Evolutionary conservation across 2,113 vertebrate species (phyloP).

Genomic region (Ceratotherium simum): DNA sequence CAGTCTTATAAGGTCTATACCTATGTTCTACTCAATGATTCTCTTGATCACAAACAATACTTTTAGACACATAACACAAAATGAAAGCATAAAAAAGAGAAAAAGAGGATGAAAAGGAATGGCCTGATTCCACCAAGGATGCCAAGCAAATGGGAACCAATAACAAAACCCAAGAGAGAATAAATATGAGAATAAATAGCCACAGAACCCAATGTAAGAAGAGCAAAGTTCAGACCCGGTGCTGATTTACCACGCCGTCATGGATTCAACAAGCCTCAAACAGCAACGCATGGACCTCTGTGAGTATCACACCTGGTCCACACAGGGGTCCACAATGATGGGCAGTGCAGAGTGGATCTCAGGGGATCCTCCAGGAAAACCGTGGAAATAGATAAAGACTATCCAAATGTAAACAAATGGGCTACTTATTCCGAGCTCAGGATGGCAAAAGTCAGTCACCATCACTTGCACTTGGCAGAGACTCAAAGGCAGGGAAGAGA

Average conservation of each 20-base stretch:
- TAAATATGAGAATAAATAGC: neutral
- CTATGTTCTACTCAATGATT: neutral
- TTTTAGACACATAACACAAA: neutral
- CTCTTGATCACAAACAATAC: neutral
- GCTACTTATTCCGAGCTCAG: neutral
- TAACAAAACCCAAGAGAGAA: neutral
- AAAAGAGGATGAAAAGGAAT: neutral
- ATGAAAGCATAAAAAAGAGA: neutral
- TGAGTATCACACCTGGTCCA: neutral
- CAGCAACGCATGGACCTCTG: neutral
- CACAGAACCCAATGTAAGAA: neutral
- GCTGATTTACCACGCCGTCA: neutral
- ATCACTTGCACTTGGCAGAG: neutral
- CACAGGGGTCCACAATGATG: no score
- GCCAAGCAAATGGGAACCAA: neutral
- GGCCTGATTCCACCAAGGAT: neutral
- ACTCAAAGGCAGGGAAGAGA: neutral
- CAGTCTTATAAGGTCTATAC: neutral
- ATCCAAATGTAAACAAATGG: neutral
- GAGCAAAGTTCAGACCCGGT: neutral
- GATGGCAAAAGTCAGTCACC: neutral
- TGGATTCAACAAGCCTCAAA: neutral
- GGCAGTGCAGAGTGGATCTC: neutral
- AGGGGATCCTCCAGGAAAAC: neutral
- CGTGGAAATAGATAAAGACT: neutral